Evolutionary conservation across 1,140 invertebrate genomes (phyloP), one percentile per base, ranked within the genome.

Genomic region (Lordiphosa clarofinis): DNA sequence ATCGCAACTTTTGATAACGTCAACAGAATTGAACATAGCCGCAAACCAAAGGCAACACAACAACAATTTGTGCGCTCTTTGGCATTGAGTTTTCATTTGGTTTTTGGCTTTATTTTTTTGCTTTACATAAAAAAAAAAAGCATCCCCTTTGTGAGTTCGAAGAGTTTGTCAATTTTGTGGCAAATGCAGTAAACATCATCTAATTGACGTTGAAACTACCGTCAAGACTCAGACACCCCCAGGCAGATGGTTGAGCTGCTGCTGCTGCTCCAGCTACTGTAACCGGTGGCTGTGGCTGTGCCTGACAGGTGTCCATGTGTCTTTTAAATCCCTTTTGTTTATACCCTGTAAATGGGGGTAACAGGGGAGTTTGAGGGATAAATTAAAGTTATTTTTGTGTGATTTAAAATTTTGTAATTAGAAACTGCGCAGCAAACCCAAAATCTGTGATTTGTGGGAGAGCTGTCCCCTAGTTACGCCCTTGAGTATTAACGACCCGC

Each of bases 1-100:
- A 36, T 62, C 76, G 64, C 76, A 81, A 82, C 67, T 81, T 81
- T 84, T 81, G 76, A 81, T 81, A 81, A 82, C 78, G 76, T 82
- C 76, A 81, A 82, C 76, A 65, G 67, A 75, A 82, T 69, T 49
- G 78, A 82, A 73, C 72, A 68, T 66, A 49, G 75, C 76, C 75
- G 72, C 75, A 81, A 81, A 72, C 71, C 75, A 81, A 43, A 57
- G 62, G 52, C 54, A 67, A 40, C 40, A 63, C 52, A 75, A 8
- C 42, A 52, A 39, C 47, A 60, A 52, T 12, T 54, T 60, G 44
- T 53, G 40, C 65, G 54, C 50, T 64, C 54, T 64, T 63, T 55
- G 61, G 56, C 69, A 65, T 79, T 78, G 59, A 74, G 66, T 81
- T 74, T 79, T 70, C 57, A 79, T 73, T 79, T 74, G 11, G 35